Evolutionary conservation across 2,113 vertebrate species (phyloP), one percentile per base, ranked within the genome.

Genomic region (Rhinichthys klamathensis): DNA sequence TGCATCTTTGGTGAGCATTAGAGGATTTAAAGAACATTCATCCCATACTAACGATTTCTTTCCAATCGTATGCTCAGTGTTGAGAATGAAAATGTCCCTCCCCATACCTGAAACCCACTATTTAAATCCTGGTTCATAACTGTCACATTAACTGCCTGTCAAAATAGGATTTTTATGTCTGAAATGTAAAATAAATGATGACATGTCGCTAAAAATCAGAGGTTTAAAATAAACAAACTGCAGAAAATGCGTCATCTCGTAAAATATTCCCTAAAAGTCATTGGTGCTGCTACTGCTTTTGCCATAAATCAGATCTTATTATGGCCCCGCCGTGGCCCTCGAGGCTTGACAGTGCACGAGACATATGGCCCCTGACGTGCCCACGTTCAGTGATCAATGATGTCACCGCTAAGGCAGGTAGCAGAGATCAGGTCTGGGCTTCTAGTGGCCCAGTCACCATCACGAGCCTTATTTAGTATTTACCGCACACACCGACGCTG

Each of bases 361-460:
- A 85, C 86, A 85, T 51, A 83, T 11, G 80, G 65, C 67, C 74
- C 77, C 82, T 73, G 78, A 49, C 84, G 44, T 61, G 18, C 44
- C 67, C 38, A 61, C 84, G 54, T 84, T 85, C 80, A 84, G 83
- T n/a, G 74, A 87, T 89, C 63, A 80, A 46, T 88, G 89, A 89
- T 84, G 89, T 88, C 86, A 84, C 86, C 80, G 5, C 9, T 51
- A 44, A 79, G 27, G 35, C 56, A 79, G 76, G 76, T 79, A 60
- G 12, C 13, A 9, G n/a, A 65, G 41, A 51, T 18, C 63, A 54
- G 80, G 15, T 65, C 25, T 46, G 32, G 35, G n/a, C 1, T 32
- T 46, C 27, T 8, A 35, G 67, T 72, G 81, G 63, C 81, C 67
- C 44, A 72, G 27, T 38, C 65, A 70, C 30, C 63, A 51, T 4